Evolutionary conservation across 53 echinoderm and acorn worm genomes (phyloP), one percentile per base, ranked within the genome.

Genomic region (Actinopyga echinites): DNA sequence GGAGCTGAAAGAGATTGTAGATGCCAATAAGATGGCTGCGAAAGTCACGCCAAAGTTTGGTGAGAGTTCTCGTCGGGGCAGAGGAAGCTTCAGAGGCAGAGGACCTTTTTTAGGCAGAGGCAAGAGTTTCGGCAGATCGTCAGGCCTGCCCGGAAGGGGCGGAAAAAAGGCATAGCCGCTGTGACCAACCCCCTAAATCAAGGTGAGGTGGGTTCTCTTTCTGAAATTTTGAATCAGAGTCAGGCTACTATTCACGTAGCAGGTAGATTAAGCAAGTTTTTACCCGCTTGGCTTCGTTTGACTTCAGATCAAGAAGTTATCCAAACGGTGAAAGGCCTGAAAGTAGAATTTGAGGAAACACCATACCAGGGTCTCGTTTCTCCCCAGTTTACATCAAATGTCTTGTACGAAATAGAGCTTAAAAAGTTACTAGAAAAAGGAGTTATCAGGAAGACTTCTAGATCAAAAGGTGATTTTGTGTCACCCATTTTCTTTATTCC

Each of bases 271-370:
- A 71, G 38, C 17, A 40, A 37, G 71, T 71, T 71, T 71, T 37
- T 71, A 25, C 43, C 71, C 25, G 71, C 71, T 38, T 71, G 71
- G 71, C 71, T 71, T n/a, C 38, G 10, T 38, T 71, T 71, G 4
- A 40, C 40, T 71, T 71, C 71, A 71, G 71, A 71, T 71, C 71
- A 71, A 42, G 71, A 37, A 71, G 71, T 71, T n/a, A 71, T 71
- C 25, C 43, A 71, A 43, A 71, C 71, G 25, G 73, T 40, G 42
- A 37, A 43, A 43, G 73, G 49, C 44, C 28, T 71, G 21, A 71
- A 43, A 37, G 37, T 71, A 38, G 73, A 71, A n/a, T 71, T 71
- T 38, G 73, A 71, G 73, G 73, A 71, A 71, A 71, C 73, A 43
- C 73, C 73, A 20, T 71, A 38, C 73, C 38, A 71, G 73, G 38